A percentile compares a stretch with the other conserved stretches of the same genome.
Evolutionary conservation across 92 coral and sea anemone genomes (phyloP).

Genomic region (Zoanthus gigantus): DNA sequence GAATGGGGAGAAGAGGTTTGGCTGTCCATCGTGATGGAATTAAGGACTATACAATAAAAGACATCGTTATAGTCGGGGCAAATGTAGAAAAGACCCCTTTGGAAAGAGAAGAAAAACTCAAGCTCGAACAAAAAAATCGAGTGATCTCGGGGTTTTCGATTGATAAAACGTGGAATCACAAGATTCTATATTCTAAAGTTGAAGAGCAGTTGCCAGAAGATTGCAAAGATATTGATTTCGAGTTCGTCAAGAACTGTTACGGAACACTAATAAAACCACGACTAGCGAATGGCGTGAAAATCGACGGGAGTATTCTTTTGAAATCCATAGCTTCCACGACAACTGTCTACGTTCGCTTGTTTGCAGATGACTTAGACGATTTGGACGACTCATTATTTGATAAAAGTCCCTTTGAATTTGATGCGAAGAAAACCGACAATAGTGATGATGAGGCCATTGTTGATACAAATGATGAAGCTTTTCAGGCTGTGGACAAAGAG

Average conservation of each 20-base stretch:
- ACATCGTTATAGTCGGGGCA: conserved; percentile 17
- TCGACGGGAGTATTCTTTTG: conserved; percentile 52
- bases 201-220: conserved; percentile 66
- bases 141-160: conserved; percentile 17
- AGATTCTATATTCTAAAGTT: conserved; percentile 31
- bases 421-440: conserved; percentile 4
- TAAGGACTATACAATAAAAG: conserved; percentile 27
- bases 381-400: conserved; percentile 28
- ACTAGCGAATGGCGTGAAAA: conserved; percentile 60
- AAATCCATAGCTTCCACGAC: conserved; percentile 55
- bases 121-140: conserved; percentile 11
- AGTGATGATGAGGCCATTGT: conserved; percentile 4
- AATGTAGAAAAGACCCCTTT: conserved; percentile 27
- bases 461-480: conserved; percentile 13
- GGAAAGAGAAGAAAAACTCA: conserved; percentile 10
- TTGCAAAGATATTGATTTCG: conserved; percentile 56
- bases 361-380: conserved; percentile 50
- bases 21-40: conserved; percentile 19
- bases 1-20: conserved; percentile 23
- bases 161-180: conserved; percentile 41
- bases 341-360: conserved; percentile 49
- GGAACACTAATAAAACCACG: conserved; percentile 51
- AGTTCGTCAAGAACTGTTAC: conserved; percentile 56
- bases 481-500: conserved; percentile 17
- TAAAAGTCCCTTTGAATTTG: conserved; percentile 29